phyloP scores from a whole-genome alignment of 2,888 invertebrate species.

The Lepidochitona cinerea region DNA sequence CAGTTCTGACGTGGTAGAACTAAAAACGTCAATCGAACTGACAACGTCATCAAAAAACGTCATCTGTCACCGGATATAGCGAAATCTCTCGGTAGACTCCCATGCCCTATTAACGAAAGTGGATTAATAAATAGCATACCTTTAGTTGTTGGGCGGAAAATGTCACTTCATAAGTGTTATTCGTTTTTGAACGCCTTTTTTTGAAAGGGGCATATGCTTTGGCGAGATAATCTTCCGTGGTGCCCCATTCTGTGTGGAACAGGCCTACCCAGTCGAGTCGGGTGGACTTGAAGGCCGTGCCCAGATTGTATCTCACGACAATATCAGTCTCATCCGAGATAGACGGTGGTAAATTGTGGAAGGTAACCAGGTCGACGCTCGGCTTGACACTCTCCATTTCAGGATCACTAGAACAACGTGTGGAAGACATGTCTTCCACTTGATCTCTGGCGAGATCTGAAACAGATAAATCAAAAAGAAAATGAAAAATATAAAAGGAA shows the following conservation, averaged over 20 bases:
- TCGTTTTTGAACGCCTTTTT: no score
- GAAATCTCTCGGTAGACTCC: no score
- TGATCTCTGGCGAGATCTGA: no score
- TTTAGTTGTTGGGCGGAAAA: background rate
- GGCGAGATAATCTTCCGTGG: background rate
- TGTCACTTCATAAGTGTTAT: background rate
- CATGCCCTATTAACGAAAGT: no score
- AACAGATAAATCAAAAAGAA: no score
- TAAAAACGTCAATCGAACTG: no score
- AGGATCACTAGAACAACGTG: background rate
- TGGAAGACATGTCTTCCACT: background rate
- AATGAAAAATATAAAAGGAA: no score
- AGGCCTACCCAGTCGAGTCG: conserved; percentile 7
- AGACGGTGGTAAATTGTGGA: background rate
- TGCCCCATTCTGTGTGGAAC: conserved; percentile 3
- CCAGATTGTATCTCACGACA: background rate
- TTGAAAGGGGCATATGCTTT: background rate
- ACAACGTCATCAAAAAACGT: no score
- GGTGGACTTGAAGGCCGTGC: background rate
- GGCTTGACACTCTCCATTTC: conserved; percentile 8
- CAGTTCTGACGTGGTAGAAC: no score
- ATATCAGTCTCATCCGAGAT: background rate
- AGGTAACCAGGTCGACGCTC: background rate
- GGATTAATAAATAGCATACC: no score
- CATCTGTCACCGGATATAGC: no score